phyloP scores from a whole-genome alignment of 2,888 invertebrate genomes.

The Eupeodes latifasciatus region DNA sequence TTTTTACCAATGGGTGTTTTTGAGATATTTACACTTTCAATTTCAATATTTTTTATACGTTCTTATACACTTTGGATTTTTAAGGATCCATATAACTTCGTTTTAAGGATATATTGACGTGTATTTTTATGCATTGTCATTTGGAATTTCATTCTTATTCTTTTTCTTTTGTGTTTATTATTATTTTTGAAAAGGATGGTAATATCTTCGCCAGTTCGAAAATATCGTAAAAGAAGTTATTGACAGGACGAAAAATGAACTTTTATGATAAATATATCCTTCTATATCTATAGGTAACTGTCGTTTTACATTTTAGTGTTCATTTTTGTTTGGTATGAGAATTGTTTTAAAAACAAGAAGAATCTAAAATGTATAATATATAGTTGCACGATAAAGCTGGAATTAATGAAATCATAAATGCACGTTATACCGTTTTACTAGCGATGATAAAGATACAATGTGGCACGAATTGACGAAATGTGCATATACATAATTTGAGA shows the following conservation, averaged over 20 bases:
- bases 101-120: conserved; percentile 20
- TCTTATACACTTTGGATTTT: background rate
- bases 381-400: no score
- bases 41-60: conserved; percentile 28
- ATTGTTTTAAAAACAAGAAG: no score
- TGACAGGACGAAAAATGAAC: conserved; percentile 49
- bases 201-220: background rate
- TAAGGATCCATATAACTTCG: background rate
- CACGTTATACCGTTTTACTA: no score
- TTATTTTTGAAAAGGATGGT: conserved; percentile 1
- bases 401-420: no score
- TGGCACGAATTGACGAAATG: no score
- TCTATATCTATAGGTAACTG: no score
- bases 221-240: conserved; percentile 43
- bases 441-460: no score
- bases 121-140: conserved; percentile 68
- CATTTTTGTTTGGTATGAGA: no score
- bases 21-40: background rate
- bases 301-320: no score
- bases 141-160: conserved; percentile 42
- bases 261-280: conserved; percentile 43
- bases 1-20: background rate
- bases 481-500: no score
- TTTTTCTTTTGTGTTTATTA: conserved; percentile 7
- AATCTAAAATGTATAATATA: no score